Evolutionary conservation across 2,888 invertebrate genomes (phyloP).

Genomic region (Drosophila dives): DNA sequence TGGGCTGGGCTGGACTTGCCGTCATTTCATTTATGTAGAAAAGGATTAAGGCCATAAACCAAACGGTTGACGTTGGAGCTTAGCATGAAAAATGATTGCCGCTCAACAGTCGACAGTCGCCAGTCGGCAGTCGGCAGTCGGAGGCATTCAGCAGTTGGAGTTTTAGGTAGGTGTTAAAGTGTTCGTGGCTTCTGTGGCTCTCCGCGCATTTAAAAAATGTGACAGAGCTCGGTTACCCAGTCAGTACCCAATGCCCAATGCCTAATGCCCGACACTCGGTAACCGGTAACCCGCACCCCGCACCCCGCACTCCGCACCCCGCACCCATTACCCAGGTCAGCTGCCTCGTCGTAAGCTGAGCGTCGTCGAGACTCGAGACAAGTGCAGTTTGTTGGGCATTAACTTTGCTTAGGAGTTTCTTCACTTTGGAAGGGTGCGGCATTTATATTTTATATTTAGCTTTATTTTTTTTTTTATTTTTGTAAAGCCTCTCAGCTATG

Average conservation of each 20-base stretch:
- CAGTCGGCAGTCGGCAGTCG: conserved; percentile 15
- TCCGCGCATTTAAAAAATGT: conserved; percentile 61
- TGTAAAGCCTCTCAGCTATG: conserved; percentile 68
- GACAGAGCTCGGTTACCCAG: conserved; percentile 32
- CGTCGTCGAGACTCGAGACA: conserved; percentile 41
- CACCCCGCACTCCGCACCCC: too few species aligned
- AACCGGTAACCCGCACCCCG: neutral
- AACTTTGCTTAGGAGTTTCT: conserved; percentile 30
- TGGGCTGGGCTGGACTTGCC: conserved; percentile 40
- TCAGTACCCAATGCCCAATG: conserved; percentile 5
- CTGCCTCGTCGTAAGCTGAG: neutral
- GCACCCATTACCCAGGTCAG: neutral
- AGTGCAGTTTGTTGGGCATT: conserved; percentile 59
- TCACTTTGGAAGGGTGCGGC: conserved; percentile 49
- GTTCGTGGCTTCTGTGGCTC: conserved; percentile 69
- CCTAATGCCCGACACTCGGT: neutral
- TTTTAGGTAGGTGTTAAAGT: conserved; percentile 78
- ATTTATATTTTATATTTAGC: conserved; percentile 6
- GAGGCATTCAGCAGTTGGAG: conserved; percentile 41
- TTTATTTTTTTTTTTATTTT: conserved; percentile 8
- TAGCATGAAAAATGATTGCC: conserved; percentile 80
- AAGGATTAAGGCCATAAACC: conserved; percentile 81
- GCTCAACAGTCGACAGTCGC: conserved; percentile 61
- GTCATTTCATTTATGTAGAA: conserved; percentile 78
- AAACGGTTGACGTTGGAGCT: conserved; percentile 80